Conservation (phyloP, 2,888 invertebrate genomes). For the Leistus spinibarbis region DNA sequence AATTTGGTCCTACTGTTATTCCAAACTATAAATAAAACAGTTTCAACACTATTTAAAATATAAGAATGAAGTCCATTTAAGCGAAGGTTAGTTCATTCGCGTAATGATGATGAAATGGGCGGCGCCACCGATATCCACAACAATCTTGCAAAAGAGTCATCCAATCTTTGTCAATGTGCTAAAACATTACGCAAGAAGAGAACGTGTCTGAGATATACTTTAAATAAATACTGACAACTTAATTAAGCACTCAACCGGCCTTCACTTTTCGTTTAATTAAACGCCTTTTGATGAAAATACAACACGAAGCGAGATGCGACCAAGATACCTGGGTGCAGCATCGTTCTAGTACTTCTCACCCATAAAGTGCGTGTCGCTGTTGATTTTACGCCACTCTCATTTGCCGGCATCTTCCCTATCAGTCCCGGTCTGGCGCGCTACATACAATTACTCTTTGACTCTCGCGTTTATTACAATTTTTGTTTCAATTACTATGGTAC, state of each 20-base stretch:
- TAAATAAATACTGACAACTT: conserved; percentile 12
- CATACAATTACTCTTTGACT: not conserved
- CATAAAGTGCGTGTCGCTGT: not conserved
- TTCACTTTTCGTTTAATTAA: conserved; percentile 33
- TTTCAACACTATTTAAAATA: too few relatives aligned
- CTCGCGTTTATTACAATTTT: not conserved
- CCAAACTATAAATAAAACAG: too few relatives aligned
- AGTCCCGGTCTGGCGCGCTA: not conserved
- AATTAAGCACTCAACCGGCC: conserved; percentile 23
- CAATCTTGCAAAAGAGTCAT: not conserved
- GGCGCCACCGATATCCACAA: too few relatives aligned
- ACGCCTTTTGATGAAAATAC: conserved; percentile 34
- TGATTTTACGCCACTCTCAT: not conserved
- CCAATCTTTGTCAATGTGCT: not conserved
- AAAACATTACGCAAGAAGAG: not conserved
- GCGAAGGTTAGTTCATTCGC: not conserved
- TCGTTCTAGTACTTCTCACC: not conserved
- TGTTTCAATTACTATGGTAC: too few relatives aligned
- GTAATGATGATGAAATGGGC: not conserved
- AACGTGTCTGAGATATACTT: not conserved
- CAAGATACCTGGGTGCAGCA: not conserved
- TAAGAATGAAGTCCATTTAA: too few relatives aligned
- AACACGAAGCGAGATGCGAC: not conserved
- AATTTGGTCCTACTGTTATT: too few relatives aligned
- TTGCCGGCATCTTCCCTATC: not conserved